Evolutionary conservation across 2,797 vertebrate genomes (phyloP), one percentile per base, ranked within the genome.

Genomic region (Neosalanx taihuensis): DNA sequence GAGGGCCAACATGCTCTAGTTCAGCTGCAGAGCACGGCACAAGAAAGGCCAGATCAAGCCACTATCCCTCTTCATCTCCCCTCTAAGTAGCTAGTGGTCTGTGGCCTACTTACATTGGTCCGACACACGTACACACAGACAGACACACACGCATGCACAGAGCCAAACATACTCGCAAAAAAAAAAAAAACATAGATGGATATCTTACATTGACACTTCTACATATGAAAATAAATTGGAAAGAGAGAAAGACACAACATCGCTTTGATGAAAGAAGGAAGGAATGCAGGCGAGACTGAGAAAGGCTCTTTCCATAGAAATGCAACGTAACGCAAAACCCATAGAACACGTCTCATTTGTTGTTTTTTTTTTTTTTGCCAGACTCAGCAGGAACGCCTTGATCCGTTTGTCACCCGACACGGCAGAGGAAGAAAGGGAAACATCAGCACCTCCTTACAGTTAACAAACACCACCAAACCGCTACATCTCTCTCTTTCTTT

Each of bases 381-480:
- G 79, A 89, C 76, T 92, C 89, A 88, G 90, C 89, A 89, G 85
- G 77, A 90, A 62, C 23, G 66, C 72, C 76, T 81, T 72, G 67
- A 83, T 86, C 78, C 83, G 78, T 79, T 79, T 86, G 86, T 90
- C 91, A 87, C 71, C 35, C 15, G 72, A 81, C 84, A 84, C 88
- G 87, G 88, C 81, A 20, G 56, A 79, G 26, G 71, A 73, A 77
- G 66, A 85, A 87, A 83, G 75, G 69, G 83, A 83, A 75, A 87
- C 85, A 89, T 89, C 90, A 90, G 90, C 90, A 88, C 85, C 90
- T 93, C 91, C 88, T 88, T 78, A 83, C 89, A 92, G 90, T 91
- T 91, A 91, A 91, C 92, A 93, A 91, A 91, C 92, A 93, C 82
- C 86, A 86, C 85, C 90, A 89, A 88, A 87, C 92, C 90, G 13